A percentile compares a stretch with the other conserved stretches of the same genome.
Evolutionary conservation across 2,888 invertebrate species (phyloP).

Genomic region (Acanthosepion pharaonis): DNA sequence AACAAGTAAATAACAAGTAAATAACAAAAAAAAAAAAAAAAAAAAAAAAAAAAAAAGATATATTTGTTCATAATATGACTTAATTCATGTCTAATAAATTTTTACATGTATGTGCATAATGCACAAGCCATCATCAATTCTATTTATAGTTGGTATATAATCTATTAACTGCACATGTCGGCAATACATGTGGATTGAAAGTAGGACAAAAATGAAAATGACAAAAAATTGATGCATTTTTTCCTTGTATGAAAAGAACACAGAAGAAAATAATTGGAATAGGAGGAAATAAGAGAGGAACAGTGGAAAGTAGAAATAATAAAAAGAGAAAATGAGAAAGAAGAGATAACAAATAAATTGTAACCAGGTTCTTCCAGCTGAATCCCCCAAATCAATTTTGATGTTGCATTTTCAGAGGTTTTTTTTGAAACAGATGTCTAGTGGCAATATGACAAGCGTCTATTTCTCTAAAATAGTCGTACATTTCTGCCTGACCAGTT

Average conservation of each 20-base stretch:
- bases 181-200: neutral
- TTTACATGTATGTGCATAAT: neutral
- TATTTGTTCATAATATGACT: neutral
- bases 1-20: neutral
- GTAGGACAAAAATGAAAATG: slow-evolving; percentile 13
- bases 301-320: neutral
- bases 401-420: slow-evolving; percentile 8
- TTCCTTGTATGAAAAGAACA: neutral
- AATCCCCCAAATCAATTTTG: slow-evolving; percentile 10
- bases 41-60: neutral
- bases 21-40: neutral
- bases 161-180: neutral
- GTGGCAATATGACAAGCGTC: slow-evolving; percentile 8
- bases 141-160: neutral
- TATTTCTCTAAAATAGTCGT: slow-evolving; percentile 21
- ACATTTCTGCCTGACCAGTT: slow-evolving; percentile 33
- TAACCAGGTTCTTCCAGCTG: slow-evolving; percentile 22
- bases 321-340: neutral
- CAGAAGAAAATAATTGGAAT: slow-evolving; percentile 33
- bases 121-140: slow-evolving; percentile 4
- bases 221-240: neutral
- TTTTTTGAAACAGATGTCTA: slow-evolving; percentile 33
- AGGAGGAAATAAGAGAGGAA: neutral
- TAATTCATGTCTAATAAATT: slow-evolving; percentile 1
- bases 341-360: neutral